Percentiles rank a stretch among this genome's conserved stretches.
phyloP scores from a whole-genome alignment of 2,797 vertebrate species.

The Chelmon rostratus region DNA sequence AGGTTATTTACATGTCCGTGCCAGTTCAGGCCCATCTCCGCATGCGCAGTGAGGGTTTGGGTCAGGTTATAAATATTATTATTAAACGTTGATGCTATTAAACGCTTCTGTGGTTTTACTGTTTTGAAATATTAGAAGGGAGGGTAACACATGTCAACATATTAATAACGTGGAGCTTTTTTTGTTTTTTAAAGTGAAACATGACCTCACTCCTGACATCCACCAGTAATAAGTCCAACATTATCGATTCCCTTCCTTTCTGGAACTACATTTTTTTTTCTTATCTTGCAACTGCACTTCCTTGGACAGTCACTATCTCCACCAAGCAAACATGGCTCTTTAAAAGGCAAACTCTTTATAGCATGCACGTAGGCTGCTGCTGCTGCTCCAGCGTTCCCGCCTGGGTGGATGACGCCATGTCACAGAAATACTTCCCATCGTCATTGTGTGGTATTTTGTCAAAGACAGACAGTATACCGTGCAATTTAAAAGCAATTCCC shows the following conservation, averaged over 20 bases:
- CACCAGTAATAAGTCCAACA: slow-evolving; percentile 19
- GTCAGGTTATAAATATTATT: slow-evolving; percentile 37
- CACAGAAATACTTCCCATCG: slow-evolving; percentile 65
- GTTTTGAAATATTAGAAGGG: slow-evolving; percentile 42
- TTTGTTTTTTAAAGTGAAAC: not conserved
- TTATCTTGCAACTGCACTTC: not conserved
- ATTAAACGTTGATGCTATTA: slow-evolving; percentile 38
- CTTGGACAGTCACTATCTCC: slow-evolving; percentile 1
- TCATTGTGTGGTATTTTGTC: slow-evolving; percentile 63
- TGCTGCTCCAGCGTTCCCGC: slow-evolving; percentile 41
- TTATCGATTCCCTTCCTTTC: slow-evolving; percentile 6
- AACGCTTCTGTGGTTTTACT: slow-evolving; percentile 29
- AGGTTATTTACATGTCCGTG: slow-evolving; percentile 42
- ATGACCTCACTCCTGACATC: slow-evolving; percentile 3
- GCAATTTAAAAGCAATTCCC: slow-evolving; percentile 58
- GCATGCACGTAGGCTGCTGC: slow-evolving; percentile 21
- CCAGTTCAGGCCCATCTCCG: slow-evolving; percentile 35
- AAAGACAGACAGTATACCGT: slow-evolving; percentile 35
- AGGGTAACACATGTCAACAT: slow-evolving; percentile 32
- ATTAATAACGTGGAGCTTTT: slow-evolving; percentile 23
- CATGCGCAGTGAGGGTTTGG: not conserved
- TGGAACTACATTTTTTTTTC: not conserved
- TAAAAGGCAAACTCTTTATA: slow-evolving; percentile 18
- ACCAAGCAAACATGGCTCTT: slow-evolving; percentile 22
- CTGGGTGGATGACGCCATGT: slow-evolving; percentile 57